Evolutionary conservation across 2,797 vertebrate species (phyloP).

Genomic region (Adelosebastes latens): DNA sequence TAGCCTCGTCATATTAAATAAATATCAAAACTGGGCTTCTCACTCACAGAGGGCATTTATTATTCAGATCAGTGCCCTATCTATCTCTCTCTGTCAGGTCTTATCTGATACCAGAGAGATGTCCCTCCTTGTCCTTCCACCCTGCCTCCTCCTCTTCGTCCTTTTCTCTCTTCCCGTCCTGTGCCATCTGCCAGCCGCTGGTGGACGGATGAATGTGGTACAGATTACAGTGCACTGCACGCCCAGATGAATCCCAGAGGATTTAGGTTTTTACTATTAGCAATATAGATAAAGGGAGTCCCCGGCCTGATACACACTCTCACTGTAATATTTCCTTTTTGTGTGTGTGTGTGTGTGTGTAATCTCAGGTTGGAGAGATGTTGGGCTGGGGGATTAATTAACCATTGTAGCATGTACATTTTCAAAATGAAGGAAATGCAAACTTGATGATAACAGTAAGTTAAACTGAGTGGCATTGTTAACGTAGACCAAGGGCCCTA

Average conservation of each 20-base stretch:
- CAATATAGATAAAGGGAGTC: constrained; percentile 31
- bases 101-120: constrained; percentile 39
- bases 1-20: constrained; percentile 49
- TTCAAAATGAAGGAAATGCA: neutral
- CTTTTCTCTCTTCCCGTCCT: neutral
- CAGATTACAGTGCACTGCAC: constrained; percentile 68
- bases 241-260: constrained; percentile 54
- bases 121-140: constrained; percentile 43
- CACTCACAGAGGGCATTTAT: constrained; percentile 48
- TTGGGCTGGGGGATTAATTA: neutral
- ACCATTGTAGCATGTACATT: neutral
- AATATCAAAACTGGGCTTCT: constrained; percentile 43
- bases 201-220: constrained; percentile 38
- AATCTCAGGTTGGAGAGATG: neutral
- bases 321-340: neutral
- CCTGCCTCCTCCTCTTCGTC: constrained; percentile 19
- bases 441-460: neutral
- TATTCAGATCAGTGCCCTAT: constrained; percentile 54
- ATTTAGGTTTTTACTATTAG: constrained; percentile 59
- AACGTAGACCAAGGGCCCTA: neutral
- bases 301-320: neutral
- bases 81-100: constrained; percentile 44
- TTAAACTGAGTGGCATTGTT: neutral
- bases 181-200: constrained; percentile 73
- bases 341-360: neutral